These are phyloP conservation scores for Tetragnatha montana DNA, from an alignment of 2,888 invertebrate genomes.

Conservation along the genomic window DNA sequence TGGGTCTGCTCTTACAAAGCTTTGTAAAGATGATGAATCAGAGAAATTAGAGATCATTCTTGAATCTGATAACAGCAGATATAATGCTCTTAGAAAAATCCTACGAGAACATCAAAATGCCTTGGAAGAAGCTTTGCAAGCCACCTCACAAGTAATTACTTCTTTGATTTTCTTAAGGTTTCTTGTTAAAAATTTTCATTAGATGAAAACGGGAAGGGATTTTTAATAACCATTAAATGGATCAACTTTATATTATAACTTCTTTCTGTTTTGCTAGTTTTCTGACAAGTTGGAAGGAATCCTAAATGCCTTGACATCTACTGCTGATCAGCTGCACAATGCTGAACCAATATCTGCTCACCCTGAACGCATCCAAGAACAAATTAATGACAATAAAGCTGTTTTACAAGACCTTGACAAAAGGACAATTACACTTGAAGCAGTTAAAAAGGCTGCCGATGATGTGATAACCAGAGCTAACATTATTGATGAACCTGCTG, in stretches of 20 bases:
- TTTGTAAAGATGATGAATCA: conserved; percentile 93
- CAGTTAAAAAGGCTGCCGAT: conserved; percentile 93
- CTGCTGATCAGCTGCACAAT: conserved; percentile 86
- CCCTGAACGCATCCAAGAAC: conserved; percentile 94
- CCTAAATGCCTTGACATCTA: conserved; percentile 90
- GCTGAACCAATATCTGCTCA: conserved; percentile 97
- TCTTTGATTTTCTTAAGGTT: conserved; percentile 6
- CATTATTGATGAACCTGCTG: conserved; percentile 91
- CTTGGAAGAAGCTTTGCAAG: conserved; percentile 92
- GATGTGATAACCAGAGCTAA: conserved; percentile 95
- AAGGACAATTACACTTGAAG: conserved; percentile 90
- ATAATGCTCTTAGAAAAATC: conserved; percentile 88
- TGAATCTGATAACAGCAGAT: conserved; percentile 90
- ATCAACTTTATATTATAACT: background rate
- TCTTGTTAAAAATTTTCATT: too few relatives aligned
- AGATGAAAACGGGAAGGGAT: background rate
- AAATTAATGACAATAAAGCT: conserved; percentile 95
- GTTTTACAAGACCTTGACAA: conserved; percentile 92
- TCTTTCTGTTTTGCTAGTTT: conserved; percentile 81
- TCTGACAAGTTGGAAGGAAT: conserved; percentile 97
- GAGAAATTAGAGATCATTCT: conserved; percentile 91
- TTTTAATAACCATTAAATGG: background rate
- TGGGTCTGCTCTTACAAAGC: conserved; percentile 89
- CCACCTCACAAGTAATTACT: conserved; percentile 76
- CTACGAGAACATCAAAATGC: conserved; percentile 92